Base-by-base conservation (phyloP, 2,113 vertebrate genomes). In the Bubo bubo region DNA sequence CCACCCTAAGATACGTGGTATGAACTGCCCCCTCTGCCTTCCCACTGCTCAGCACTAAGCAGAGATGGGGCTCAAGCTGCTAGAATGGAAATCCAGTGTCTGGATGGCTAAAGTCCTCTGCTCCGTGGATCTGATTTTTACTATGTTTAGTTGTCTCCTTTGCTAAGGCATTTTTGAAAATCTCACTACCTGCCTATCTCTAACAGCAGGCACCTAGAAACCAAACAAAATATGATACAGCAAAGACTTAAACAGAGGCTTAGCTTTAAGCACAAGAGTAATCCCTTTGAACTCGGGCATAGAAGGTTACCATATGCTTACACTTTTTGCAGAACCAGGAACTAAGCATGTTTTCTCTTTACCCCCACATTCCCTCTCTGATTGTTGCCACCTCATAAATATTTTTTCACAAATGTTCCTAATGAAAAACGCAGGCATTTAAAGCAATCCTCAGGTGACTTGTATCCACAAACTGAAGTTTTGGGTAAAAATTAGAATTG, bases 191-290 rank as follows among this genome's bases (percentile, higher is more conserved):
- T 88, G 77, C 17, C 62, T 39, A 39, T 53, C 39, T 76, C 50
- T 58, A 71, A 64, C 28, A 77, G 59, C 55, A 88, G 45, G 26
- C n/a, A 77, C 37, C 24, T 47, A 86, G 50, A 89, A 92, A 86
- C 59, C 6, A 72, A 68, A 52, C 43, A 93, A 92, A 93, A 92
- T 37, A 66, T 18, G 50, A 90, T 73, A 58, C 26, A 88, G 59
- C 28, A 53, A 88, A 88, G 72, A 49, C 62, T 94, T 82, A 73
- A 88, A 70, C 32, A 80, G 45, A 86, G 50, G 67, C 79, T 91
- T 81, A 86, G 92, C 52, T 81, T 84, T 47, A 92, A 64, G 83
- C 34, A 75, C 88, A 73, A 35, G 72, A 64, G 35, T 91, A 97
- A 92, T 77, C 72, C 76, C 73, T 63, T 39, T 79, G 55, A 91